Evolutionary conservation across 2,113 vertebrate species (phyloP).

Genomic region (Grammomys dolichurus): DNA sequence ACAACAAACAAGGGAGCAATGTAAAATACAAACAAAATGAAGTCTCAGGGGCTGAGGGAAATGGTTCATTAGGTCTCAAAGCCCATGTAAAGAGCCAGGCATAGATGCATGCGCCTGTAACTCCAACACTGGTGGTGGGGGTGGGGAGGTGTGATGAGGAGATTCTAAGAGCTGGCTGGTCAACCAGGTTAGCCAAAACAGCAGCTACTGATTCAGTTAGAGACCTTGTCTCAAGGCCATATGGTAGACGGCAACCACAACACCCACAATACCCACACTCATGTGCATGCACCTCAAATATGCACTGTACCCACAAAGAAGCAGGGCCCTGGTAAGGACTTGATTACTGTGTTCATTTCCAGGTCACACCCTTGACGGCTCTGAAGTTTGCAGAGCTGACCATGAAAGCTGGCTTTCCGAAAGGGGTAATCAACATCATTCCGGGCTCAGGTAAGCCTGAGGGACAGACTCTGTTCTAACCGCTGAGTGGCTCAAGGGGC

Average conservation of each 20-base stretch:
- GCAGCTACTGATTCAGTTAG: background rate
- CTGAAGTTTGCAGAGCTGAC: conserved; percentile 93
- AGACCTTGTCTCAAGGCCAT: background rate
- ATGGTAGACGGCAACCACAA: no score
- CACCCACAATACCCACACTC: background rate
- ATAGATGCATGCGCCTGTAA: background rate
- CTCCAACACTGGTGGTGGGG: background rate
- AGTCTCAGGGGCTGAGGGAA: background rate
- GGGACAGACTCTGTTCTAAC: background rate
- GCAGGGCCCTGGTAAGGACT: background rate
- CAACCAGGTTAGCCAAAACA: background rate
- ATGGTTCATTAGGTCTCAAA: background rate
- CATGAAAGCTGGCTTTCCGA: conserved; percentile 89
- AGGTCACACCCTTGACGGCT: conserved; percentile 92
- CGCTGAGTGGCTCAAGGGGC: background rate
- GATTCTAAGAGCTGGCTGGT: background rate
- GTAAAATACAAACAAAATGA: background rate
- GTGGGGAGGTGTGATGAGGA: rapidly evolving
- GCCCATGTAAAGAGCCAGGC: background rate
- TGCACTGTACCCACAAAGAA: background rate
- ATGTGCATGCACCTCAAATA: background rate
- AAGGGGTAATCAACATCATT: conserved; percentile 91
- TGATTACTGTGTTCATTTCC: conserved; percentile 8
- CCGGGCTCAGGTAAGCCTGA: conserved; percentile 90
- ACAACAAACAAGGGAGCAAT: background rate